phyloP scores from a whole-genome alignment of 2,113 vertebrate genomes.

The Beaufortia kweichowensis region DNA sequence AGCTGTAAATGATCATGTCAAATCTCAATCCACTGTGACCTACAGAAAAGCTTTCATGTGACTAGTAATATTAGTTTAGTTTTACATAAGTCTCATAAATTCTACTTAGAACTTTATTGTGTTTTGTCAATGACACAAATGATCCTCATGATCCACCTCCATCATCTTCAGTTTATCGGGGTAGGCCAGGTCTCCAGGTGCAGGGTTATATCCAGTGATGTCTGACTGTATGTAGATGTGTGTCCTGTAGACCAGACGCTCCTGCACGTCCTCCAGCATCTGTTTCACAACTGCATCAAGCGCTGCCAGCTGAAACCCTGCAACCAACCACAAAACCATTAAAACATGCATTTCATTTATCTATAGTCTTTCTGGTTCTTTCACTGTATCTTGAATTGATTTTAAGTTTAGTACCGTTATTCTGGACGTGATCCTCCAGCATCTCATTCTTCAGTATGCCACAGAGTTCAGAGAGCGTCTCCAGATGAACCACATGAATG shows the following conservation, averaged over 20 bases:
- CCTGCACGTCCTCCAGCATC: slow-evolving; percentile 98
- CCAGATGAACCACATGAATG: slow-evolving; percentile 96
- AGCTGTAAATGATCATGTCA: too few relatives aligned
- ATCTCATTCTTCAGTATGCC: slow-evolving; percentile 98
- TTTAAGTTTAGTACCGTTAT: slow-evolving; percentile 78
- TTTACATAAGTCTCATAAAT: too few relatives aligned
- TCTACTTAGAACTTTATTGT: too few relatives aligned
- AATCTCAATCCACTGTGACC: too few relatives aligned
- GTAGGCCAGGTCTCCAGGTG: slow-evolving; percentile 92
- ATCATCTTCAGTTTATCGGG: slow-evolving; percentile 98
- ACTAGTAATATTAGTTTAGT: too few relatives aligned
- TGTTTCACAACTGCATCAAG: slow-evolving; percentile 93
- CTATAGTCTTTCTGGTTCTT: neutral
- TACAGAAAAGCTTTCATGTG: too few relatives aligned
- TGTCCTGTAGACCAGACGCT: slow-evolving; percentile 93
- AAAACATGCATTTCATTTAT: neutral
- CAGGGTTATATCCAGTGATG: slow-evolving; percentile 93
- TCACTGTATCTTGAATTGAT: neutral
- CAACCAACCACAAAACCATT: neutral
- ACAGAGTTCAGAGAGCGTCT: slow-evolving; percentile 96
- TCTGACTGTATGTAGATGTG: slow-evolving; percentile 98
- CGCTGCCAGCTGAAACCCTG: slow-evolving; percentile 87
- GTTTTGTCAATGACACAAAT: too few relatives aligned
- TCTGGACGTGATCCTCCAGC: slow-evolving; percentile 95
- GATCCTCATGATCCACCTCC: slow-evolving; percentile 81